Base-by-base conservation (phyloP, 2,113 vertebrate genomes). In the Corythoichthys haematopterus region DNA sequence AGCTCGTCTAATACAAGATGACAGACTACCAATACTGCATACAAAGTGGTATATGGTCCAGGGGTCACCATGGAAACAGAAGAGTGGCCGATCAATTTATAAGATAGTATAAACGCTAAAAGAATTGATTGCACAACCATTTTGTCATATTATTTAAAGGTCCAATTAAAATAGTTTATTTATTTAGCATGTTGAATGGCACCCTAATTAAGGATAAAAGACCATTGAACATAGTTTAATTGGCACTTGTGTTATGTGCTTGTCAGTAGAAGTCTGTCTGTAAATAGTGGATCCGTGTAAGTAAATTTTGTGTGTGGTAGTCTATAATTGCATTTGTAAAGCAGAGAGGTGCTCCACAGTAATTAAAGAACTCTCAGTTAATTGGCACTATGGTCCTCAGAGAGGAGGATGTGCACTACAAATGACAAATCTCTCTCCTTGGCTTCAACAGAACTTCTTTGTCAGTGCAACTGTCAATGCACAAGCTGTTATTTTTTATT, bases 301-400 rank as follows among this genome's bases (percentile, higher is more conserved):
- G 45, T 14, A 56, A 48, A 47, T 46, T 64, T 70, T 73, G 47
- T 52, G 52, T 50, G 43, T 33, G 50, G 45, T 63, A 43, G 66
- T 64, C 65, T 75, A 62, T 78, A 75, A 83, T 81, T 77, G 76
- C 12, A 56, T 66, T 61, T 56, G 55, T 56, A 63, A 51, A 71
- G 63, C 56, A 50, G 79, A 71, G 71, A 65, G 38, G 64, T 84
- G 77, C 84, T 75, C 78, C 72, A 72, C 61, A 74, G 77, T 87
- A 88, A 88, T 89, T 86, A 68, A 70, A 76, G 46, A 57, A 60
- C 50, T 11, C 28, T 66, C 38, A 9, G 76, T 76, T 84, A 86
- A 80, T 80, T 70, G 71, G 82, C 43, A 48, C 74, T 40, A 6
- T 6, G 61, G 47, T 45, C 76, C 53, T 56, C 1, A 20, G 80